Evolutionary conservation across 2,797 vertebrate genomes (phyloP), one percentile per base, ranked within the genome.

Genomic region (Masticophis lateralis): DNA sequence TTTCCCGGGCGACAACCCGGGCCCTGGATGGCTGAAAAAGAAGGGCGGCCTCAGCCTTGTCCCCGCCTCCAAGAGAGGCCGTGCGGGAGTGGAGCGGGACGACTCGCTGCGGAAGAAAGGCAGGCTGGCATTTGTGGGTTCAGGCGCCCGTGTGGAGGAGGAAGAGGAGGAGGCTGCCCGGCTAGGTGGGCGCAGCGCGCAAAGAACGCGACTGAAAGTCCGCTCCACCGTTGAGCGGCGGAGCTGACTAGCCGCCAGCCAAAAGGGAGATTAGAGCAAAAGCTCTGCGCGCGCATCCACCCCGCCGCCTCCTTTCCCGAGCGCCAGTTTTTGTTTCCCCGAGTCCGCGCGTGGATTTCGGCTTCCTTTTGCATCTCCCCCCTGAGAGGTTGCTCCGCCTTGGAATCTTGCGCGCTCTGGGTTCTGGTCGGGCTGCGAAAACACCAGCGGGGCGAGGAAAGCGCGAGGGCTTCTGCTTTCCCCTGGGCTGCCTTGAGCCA

Each of bases 21-120:
- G 51, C 87, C 22, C 0, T 37, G 55, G 28, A 16, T 2, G 2
- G 47, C 8, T 59, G 32, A 0, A 27, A 0, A 28, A 11, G 1
- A 25, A 5, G 13, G 16, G 13, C 1, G 20, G 37, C 53, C 43
- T 4, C 12, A 1, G 20, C 8, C 13, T 16, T 43, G 25, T 32
- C 53, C 16, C 88, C 74, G 7, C 87, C 89, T 11, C n/a, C 7
- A 28, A 0, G 1, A 1, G 56, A 47, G 1, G 61, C 12, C 14
- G 37, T 32, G 22, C 43, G 12, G 63, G 83, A 20, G 2, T 3
- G 16, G 12, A 14, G 5, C 11, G 56, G n/a, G 28, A 1, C 11
- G 16, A 18, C 12, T 55, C 20, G 10, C 7, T 14, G 28, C 2
- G 25, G 51, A 9, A 1, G 7, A 10, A 53, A 13, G 4, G 2